Conservation (phyloP, 2,888 invertebrate genomes). For the Baccha elongata region DNA sequence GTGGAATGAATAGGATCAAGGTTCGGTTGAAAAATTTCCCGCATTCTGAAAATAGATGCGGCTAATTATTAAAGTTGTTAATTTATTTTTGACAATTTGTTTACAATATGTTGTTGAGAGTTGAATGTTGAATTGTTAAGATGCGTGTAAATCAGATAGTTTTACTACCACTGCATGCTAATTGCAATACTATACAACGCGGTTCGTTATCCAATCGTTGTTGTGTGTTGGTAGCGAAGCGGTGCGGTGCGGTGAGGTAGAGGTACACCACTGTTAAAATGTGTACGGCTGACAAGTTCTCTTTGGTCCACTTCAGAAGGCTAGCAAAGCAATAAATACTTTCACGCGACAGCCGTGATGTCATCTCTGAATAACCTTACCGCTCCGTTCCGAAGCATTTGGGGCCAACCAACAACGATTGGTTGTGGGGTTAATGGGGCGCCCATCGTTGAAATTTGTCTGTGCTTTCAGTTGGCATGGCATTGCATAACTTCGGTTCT, state of each 20-base stretch:
- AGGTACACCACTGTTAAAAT: not conserved
- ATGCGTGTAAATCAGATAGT: slow-evolving; percentile 45
- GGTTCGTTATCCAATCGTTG: slow-evolving; percentile 29
- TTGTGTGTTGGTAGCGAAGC: not conserved
- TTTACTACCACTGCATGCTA: slow-evolving; percentile 44
- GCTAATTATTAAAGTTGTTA: slow-evolving; percentile 56
- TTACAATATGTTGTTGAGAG: slow-evolving; percentile 44
- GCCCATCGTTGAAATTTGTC: slow-evolving; percentile 50
- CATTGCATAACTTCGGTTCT: slow-evolving; percentile 53
- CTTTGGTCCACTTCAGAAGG: slow-evolving; percentile 62
- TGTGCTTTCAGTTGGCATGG: slow-evolving; percentile 37
- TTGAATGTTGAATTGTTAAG: slow-evolving; percentile 27
- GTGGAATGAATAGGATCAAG: slow-evolving; percentile 38
- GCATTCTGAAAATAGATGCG: slow-evolving; percentile 36
- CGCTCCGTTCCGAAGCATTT: slow-evolving; percentile 46
- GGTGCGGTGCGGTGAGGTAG: not conserved
- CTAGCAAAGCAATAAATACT: slow-evolving; percentile 45
- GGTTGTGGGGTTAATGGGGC: slow-evolving; percentile 61
- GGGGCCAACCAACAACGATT: slow-evolving; percentile 50
- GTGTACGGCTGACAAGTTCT: slow-evolving; percentile 54
- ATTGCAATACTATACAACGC: slow-evolving; percentile 51
- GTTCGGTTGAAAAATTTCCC: slow-evolving; percentile 16
- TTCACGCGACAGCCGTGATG: slow-evolving; percentile 60
- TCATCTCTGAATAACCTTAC: slow-evolving; percentile 61
- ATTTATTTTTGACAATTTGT: slow-evolving; percentile 68